A percentile compares a stretch with the other conserved stretches of the same genome.
These are phyloP conservation scores for Achatina immaculata DNA, from an alignment of 1,140 invertebrate genomes.

Conservation along the genomic window DNA sequence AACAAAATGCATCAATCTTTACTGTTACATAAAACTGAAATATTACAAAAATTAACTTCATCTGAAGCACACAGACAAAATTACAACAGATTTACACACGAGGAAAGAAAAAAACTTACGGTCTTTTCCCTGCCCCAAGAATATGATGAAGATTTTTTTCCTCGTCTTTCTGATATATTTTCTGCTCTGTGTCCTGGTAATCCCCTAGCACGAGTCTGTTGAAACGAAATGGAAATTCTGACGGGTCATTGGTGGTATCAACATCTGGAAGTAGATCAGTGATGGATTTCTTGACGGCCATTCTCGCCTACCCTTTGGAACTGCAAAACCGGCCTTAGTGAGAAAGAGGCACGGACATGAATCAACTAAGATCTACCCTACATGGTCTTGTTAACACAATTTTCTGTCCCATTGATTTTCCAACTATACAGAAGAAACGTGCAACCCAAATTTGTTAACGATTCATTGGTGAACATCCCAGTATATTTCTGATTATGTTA, in stretches of 20 bases:
- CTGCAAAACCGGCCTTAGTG: background rate
- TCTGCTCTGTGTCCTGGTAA: background rate
- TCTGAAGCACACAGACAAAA: too few relatives aligned
- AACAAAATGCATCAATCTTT: too few relatives aligned
- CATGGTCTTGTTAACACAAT: too few relatives aligned
- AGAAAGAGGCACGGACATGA: constrained; percentile 7
- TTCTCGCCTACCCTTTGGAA: background rate
- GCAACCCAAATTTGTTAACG: too few relatives aligned
- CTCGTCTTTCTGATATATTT: background rate
- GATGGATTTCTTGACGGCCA: constrained; percentile 11
- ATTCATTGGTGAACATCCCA: too few relatives aligned
- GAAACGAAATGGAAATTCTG: constrained; percentile 19
- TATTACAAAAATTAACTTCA: too few relatives aligned
- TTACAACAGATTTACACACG: too few relatives aligned
- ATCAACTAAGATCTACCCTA: too few relatives aligned
- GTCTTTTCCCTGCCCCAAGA: background rate
- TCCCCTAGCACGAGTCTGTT: constrained; percentile 9
- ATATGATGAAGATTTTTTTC: background rate
- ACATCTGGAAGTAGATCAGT: background rate
- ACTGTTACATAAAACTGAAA: too few relatives aligned
- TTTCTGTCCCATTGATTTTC: too few relatives aligned
- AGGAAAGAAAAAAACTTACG: background rate
- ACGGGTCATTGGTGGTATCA: background rate
- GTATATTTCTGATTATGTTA: too few relatives aligned
- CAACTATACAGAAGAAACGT: too few relatives aligned